Conservation (phyloP, 1,140 invertebrate genomes). For the Bemisia tabaci region DNA sequence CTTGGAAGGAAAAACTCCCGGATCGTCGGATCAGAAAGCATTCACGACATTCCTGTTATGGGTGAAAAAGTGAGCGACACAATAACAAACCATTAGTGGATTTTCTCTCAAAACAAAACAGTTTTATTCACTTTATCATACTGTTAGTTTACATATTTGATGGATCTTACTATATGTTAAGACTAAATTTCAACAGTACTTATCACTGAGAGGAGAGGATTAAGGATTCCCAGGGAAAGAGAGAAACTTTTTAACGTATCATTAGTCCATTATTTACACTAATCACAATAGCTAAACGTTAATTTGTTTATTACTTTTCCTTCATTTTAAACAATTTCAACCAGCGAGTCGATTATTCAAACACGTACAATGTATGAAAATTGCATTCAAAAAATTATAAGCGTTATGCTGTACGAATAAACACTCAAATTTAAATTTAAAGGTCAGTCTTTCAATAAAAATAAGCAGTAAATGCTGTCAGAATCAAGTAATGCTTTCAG, state of each 20-base stretch:
- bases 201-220: neutral
- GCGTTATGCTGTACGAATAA: neutral
- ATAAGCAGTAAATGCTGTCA: neutral
- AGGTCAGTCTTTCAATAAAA: neutral
- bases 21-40: too few species aligned
- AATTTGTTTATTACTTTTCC: neutral
- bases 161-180: neutral
- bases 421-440: neutral
- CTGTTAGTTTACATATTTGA: neutral
- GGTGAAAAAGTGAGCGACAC: too few species aligned
- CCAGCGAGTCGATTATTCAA: neutral
- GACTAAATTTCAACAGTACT: neutral
- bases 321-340: neutral
- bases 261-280: neutral
- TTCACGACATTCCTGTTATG: too few species aligned
- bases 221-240: neutral
- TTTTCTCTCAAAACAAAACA: neutral
- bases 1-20: too few species aligned
- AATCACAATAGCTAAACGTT: neutral
- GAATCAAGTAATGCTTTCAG: neutral
- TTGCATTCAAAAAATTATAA: neutral
- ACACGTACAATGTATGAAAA: neutral
- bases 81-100: too few species aligned
- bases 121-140: neutral
- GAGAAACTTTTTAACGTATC: neutral